Base-by-base conservation (phyloP, 2,888 invertebrate species). In the Chaetoderma sp. region DNA sequence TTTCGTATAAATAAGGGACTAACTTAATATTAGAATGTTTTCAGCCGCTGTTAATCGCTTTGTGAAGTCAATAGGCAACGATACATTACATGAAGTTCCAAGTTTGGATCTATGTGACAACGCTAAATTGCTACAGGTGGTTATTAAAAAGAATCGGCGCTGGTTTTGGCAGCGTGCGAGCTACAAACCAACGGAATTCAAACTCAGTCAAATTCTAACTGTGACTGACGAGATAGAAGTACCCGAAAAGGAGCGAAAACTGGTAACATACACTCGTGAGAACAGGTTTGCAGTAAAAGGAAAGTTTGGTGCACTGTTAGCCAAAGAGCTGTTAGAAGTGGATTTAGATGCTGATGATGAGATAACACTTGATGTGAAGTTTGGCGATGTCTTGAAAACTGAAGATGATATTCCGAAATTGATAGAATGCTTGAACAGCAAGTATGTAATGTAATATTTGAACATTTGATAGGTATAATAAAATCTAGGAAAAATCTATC, bases 21-120 rank as follows among this genome's bases (percentile, higher is more conserved):
- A n/a, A n/a, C n/a, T n/a, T n/a, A n/a, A n/a, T n/a, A n/a, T n/a
- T n/a, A n/a, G n/a, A 49, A 77, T 77, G 77, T 77, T 77, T 68
- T 63, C 75, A 2, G 72, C 77, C 21, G 73, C 77, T 1, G 72
- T 74, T 36, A 68, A 73, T 57, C 75, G 76, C 47, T 73, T 77
- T 44, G 73, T 72, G 2, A 73, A 67, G 58, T 66, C 74, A 10
- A 65, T 76, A 1, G 77, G 77, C 16, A 73, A 72, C 49, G 73
- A 74, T 33, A 72, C 72, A 0, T 63, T 77, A 13, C 64, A 64
- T 13, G 72, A 74, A 0, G 73, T 72, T 16, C 73, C 73, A 21
- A 74, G 69, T 21, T 63, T 77, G 10, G 74, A 76, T 61, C 65
- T 67, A 16, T 65, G 71, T 21, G 74, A 75, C 59, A 73, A 73